A percentile compares a stretch with the other conserved stretches of the same genome.
phyloP scores from a whole-genome alignment of 1,140 invertebrate species.

The Calycopis cecrops region DNA sequence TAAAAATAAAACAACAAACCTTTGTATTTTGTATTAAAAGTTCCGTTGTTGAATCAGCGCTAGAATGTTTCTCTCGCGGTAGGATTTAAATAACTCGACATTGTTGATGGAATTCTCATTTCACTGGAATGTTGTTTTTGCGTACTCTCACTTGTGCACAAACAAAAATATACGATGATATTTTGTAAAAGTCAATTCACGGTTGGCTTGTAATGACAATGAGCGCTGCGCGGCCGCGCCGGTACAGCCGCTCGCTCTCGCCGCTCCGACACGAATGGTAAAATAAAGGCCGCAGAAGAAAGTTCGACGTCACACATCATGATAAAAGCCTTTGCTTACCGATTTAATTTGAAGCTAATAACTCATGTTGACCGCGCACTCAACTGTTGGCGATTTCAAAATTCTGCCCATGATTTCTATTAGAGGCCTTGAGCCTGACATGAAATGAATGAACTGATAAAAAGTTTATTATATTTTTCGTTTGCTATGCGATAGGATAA shows the following conservation, averaged over 20 bases:
- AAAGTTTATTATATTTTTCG: background rate
- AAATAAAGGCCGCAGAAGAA: slow-evolving; percentile 61
- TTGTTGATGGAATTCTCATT: slow-evolving; percentile 46
- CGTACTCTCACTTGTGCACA: slow-evolving; percentile 44
- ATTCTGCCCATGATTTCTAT: slow-evolving; percentile 25
- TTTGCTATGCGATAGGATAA: too few relatives aligned
- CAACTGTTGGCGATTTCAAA: slow-evolving; percentile 39
- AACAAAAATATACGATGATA: slow-evolving; percentile 29
- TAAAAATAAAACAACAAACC: slow-evolving; percentile 4
- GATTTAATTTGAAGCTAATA: slow-evolving; percentile 53
- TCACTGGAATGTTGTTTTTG: slow-evolving; percentile 32
- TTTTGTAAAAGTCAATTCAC: slow-evolving; percentile 51
- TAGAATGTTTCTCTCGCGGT: background rate
- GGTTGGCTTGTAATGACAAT: slow-evolving; percentile 43
- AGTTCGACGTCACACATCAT: slow-evolving; percentile 59
- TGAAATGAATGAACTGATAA: background rate
- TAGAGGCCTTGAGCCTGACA: slow-evolving; percentile 1
- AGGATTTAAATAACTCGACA: slow-evolving; percentile 38
- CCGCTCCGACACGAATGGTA: slow-evolving; percentile 54
- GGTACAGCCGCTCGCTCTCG: slow-evolving; percentile 44
- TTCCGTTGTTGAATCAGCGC: slow-evolving; percentile 13
- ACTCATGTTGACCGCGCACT: slow-evolving; percentile 43
- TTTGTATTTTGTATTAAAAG: slow-evolving; percentile 8
- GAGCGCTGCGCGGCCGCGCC: slow-evolving; percentile 22
- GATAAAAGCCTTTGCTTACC: slow-evolving; percentile 52